These are phyloP conservation scores for Pomphorhynchus laevis DNA, from an alignment of 1,140 invertebrate species.

Conservation along the genomic window DNA sequence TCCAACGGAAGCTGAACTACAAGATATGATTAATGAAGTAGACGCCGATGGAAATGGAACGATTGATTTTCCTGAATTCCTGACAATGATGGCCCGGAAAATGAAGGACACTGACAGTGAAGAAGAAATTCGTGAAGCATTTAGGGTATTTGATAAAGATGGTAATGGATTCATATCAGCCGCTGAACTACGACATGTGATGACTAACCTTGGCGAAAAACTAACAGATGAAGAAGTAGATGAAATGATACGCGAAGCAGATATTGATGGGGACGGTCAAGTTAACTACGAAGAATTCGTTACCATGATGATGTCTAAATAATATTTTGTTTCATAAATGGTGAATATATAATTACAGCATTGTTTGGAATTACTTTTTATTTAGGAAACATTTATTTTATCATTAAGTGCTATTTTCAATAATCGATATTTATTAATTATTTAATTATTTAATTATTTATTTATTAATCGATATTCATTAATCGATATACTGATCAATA, in stretches of 20 bases:
- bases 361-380: no score
- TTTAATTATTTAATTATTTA: no score
- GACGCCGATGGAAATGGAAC: conserved; percentile 92
- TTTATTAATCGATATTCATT: no score
- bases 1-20: conserved; percentile 77
- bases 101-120: conserved; percentile 95
- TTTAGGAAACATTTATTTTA: no score
- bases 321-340: no score
- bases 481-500: no score
- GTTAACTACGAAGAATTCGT: conserved; percentile 52
- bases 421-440: no score
- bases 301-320: background rate
- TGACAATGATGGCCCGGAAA: conserved; percentile 94
- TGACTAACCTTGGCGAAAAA: conserved; percentile 94
- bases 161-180: conserved; percentile 52
- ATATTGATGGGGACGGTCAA: conserved; percentile 84
- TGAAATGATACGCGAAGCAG: conserved; percentile 85
- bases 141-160: conserved; percentile 86
- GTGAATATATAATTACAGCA: no score
- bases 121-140: conserved; percentile 86
- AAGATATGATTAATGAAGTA: conserved; percentile 96
- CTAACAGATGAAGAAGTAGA: conserved; percentile 87
- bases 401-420: no score
- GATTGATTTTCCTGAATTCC: conserved; percentile 87
- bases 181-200: conserved; percentile 33